phyloP scores from a whole-genome alignment of 2,888 invertebrate species.

The Pteria penguin region DNA sequence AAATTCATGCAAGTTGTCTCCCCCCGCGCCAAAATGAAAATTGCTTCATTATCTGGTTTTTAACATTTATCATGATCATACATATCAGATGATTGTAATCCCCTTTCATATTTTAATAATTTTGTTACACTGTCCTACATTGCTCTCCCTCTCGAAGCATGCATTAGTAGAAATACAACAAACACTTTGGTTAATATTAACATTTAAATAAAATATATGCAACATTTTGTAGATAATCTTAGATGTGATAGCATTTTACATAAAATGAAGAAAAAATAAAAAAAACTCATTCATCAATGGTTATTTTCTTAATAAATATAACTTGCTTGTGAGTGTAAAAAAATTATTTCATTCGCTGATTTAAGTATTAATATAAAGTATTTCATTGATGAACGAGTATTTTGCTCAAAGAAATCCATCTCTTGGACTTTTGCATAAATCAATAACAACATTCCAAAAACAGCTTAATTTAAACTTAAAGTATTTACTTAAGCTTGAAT shows the following conservation, averaged over 20 bases:
- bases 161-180: conserved; percentile 12
- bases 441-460: not conserved
- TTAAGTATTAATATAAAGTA: no score
- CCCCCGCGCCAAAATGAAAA: not conserved
- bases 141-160: conserved; percentile 2
- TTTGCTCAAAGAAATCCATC: not conserved
- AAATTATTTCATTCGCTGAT: not conserved
- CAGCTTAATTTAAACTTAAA: not conserved
- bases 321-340: not conserved
- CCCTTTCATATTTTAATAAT: conserved; percentile 3
- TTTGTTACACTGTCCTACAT: not conserved
- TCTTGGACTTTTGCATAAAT: conserved; percentile 1
- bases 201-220: conserved; percentile 1
- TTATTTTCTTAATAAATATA: not conserved
- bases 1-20: not conserved
- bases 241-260: not conserved
- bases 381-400: no score
- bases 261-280: not conserved
- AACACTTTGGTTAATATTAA: conserved; percentile 15
- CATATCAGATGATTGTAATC: not conserved
- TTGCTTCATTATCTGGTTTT: conserved; percentile 2
- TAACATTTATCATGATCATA: conserved; percentile 3
- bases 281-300: not conserved
- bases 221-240: not conserved
- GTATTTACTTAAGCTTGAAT: conserved; percentile 4